Base-by-base conservation (phyloP, 2,888 invertebrate species). In the Epiblema foenella region DNA sequence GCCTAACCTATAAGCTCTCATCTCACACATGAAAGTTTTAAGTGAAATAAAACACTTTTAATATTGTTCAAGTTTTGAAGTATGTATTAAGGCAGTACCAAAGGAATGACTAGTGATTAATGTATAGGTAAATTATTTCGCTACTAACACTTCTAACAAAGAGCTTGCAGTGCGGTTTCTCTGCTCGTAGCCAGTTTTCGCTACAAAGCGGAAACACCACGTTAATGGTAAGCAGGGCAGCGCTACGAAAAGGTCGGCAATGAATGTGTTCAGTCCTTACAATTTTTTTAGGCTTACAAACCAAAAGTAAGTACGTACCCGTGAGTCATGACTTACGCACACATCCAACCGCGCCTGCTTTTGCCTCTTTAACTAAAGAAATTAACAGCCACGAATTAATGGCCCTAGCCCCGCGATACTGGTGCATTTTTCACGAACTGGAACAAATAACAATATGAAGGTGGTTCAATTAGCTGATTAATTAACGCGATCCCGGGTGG, bases 381-480 rank as follows among this genome's bases (percentile, higher is more conserved):
- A 58, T 67, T 58, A 67, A 67, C 58, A 58, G 42, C n/a, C 24
- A 57, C 15, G 18, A 58, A 49, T 62, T 71, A 67, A 60, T 71
- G 62, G 62, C n/a, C n/a, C 17, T n/a, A 18, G 59, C 51, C 56
- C 57, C 66, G 37, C 37, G 42, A 64, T 58, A 29, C 46, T 49
- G 49, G 37, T 56, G 60, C 54, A 62, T 71, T 71, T 71, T 62
- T 37, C 57, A 57, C 49, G 72, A 75, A 69, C 69, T 33, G 49
- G 56, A 63, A 54, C 69, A 54, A 72, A 69, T 77, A 79, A 76
- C 75, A 78, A 76, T 79, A 79, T 77, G 78, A 78, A 62, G 46
- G 60, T 66, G 46, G 62, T 85, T 87, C 85, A 87, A 89, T 90
- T 89, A 87, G 81, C 42, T 62, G 71, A 87, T 85, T 87, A 89